Evolutionary conservation across 1,140 invertebrate species (phyloP).

Genomic region (Nasonia giraulti): DNA sequence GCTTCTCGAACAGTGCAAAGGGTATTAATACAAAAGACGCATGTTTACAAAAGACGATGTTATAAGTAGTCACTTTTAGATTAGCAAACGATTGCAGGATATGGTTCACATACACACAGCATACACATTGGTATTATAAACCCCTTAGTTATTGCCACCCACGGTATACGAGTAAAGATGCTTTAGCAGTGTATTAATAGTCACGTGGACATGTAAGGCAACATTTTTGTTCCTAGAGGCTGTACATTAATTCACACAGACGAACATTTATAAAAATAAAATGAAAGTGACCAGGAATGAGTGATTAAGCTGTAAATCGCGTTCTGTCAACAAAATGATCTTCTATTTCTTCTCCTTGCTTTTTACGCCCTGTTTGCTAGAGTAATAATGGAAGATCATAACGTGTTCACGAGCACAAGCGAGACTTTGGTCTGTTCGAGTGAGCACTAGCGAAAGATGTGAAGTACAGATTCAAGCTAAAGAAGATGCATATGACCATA

Average conservation of each 20-base stretch:
- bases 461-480: background rate
- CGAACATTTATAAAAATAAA: slow-evolving; percentile 23
- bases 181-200: slow-evolving; percentile 18
- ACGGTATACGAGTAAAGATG: slow-evolving; percentile 17
- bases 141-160: slow-evolving; percentile 3
- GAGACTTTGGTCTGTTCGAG: slow-evolving; percentile 7
- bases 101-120: slow-evolving; percentile 39
- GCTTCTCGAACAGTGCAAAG: slow-evolving; percentile 14
- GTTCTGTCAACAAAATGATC: slow-evolving; percentile 22
- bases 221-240: slow-evolving; percentile 23
- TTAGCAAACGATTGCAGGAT: slow-evolving; percentile 35
- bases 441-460: background rate
- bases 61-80: slow-evolving; percentile 7
- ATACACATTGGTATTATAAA: slow-evolving; percentile 20
- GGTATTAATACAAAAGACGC: slow-evolving; percentile 43
- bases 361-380: slow-evolving; percentile 13
- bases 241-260: slow-evolving; percentile 36
- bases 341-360: slow-evolving; percentile 13
- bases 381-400: slow-evolving; percentile 24
- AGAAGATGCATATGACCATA: background rate
- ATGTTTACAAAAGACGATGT: slow-evolving; percentile 37
- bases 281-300: slow-evolving; percentile 25
- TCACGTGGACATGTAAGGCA: background rate
- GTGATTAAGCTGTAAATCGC: slow-evolving; percentile 18
- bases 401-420: slow-evolving; percentile 21